Evolutionary conservation across 2,113 vertebrate genomes (phyloP), one percentile per base, ranked within the genome.

Genomic region (Macroglossus sobrinus): DNA sequence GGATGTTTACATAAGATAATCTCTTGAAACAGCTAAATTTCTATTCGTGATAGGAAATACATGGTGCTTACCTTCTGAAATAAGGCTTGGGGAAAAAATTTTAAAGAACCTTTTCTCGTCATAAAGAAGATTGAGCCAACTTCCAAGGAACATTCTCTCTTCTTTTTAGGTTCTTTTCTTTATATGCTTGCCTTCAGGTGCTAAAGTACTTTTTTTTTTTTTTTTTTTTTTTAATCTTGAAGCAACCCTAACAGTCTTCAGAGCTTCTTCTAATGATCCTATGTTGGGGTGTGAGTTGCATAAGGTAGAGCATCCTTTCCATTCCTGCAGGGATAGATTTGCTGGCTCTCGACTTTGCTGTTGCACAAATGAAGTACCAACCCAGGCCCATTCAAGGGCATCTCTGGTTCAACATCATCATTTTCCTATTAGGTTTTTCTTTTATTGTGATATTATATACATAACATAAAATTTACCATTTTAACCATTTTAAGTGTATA

Each of bases 271-370:
- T 35, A 8, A 3, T 38, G 75, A 28, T 16, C 4, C 8, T 1
- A 15, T 4, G 11, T 30, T 40, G 22, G 33, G 2, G 10, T 79
- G 24, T 38, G 28, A 94, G 84, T 10, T 35, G 6, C 45, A 47
- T 61, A 91, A 97, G 64, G 69, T 55, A 53, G 87, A 93, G 38
- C 16, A 24, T 43, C 69, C 88, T 97, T 96, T 97, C 92, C 59
- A 89, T 81, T 94, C 92, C 45, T 75, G 10, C 74, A 96, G 64
- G 79, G 82, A 40, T 0, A 92, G 76, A 93, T 87, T 91, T 94
- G 43, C 78, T n/a, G 59, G 87, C 64, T 96, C 22, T 96, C 93
- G 91, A 38, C 96, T 97, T 97, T 40, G 43, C 61, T 55, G 21
- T n/a, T 18, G 14, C 59, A 81, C 74, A 96, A 72, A 63, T 55